These are phyloP conservation scores for Urocyon cinereoargenteus DNA, from an alignment of 2,797 vertebrate genomes.

Conservation along the genomic window DNA sequence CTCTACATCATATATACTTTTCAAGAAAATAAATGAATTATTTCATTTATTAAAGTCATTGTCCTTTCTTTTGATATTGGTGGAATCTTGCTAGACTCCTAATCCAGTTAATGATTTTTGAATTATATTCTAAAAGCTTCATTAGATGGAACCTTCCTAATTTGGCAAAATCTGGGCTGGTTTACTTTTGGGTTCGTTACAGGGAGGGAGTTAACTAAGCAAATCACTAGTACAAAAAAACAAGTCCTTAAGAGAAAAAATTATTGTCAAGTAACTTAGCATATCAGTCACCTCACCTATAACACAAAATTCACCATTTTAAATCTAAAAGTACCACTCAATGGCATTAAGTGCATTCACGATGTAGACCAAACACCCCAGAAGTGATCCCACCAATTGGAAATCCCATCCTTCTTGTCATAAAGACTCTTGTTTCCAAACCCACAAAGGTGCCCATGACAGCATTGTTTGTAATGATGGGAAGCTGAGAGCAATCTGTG, in stretches of 20 bases:
- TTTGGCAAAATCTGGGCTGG: not conserved
- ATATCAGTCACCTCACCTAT: not conserved
- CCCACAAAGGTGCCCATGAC: not conserved
- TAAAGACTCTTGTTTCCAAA: not conserved
- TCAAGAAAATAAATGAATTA: not conserved
- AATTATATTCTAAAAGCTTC: not conserved
- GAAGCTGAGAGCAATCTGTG: not conserved
- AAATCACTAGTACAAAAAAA: not conserved
- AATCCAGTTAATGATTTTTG: not conserved
- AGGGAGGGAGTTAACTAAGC: not conserved
- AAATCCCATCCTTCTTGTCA: not conserved
- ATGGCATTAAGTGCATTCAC: not conserved
- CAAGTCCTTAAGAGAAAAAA: not conserved
- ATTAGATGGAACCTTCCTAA: not conserved
- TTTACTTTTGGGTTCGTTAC: not conserved
- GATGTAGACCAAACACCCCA: not conserved
- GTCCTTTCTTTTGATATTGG: not conserved
- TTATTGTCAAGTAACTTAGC: not conserved
- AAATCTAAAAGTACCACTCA: not conserved
- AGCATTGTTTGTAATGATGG: not conserved
- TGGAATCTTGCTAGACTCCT: not conserved
- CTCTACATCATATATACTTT: rapidly evolving
- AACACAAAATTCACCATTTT: not conserved
- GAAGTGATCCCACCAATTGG: rapidly evolving
- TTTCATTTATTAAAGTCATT: not conserved